These are phyloP conservation scores for Thalassarche chlororhynchos DNA, from an alignment of 2,113 vertebrate genomes.

Conservation along the genomic window DNA sequence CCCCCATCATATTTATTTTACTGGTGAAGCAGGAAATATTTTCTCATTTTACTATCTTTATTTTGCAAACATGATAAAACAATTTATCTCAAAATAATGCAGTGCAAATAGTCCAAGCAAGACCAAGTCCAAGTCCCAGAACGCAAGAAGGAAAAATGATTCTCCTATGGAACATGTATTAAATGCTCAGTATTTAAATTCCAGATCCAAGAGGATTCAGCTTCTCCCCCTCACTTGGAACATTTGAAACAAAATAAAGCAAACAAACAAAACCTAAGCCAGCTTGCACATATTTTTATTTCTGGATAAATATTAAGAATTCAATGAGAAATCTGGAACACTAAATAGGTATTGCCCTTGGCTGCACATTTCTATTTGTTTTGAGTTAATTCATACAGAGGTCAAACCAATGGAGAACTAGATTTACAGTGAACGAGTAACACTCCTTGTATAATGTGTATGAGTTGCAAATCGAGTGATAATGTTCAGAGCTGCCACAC, in stretches of 20 bases:
- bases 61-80: neutral
- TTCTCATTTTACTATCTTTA: neutral
- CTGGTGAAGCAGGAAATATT: neutral
- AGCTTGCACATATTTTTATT: neutral
- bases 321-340: neutral
- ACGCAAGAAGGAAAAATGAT: neutral
- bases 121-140: neutral
- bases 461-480: neutral
- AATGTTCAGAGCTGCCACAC: constrained; percentile 16
- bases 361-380: constrained; percentile 3
- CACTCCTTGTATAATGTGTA: neutral
- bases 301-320: constrained; percentile 4
- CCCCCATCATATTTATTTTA: neutral
- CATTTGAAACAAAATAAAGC: neutral
- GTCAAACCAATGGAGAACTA: neutral
- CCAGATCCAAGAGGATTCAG: neutral
- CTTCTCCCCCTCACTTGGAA: neutral
- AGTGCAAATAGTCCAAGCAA: neutral
- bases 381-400: neutral
- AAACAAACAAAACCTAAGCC: constrained; percentile 26
- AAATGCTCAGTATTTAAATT: neutral
- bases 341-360: constrained; percentile 12
- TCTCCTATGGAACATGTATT: neutral
- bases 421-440: neutral
- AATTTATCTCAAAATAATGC: neutral